Evolutionary conservation across 2,113 vertebrate genomes (phyloP), one percentile per base, ranked within the genome.

Genomic region (Ochotona curzoniae): DNA sequence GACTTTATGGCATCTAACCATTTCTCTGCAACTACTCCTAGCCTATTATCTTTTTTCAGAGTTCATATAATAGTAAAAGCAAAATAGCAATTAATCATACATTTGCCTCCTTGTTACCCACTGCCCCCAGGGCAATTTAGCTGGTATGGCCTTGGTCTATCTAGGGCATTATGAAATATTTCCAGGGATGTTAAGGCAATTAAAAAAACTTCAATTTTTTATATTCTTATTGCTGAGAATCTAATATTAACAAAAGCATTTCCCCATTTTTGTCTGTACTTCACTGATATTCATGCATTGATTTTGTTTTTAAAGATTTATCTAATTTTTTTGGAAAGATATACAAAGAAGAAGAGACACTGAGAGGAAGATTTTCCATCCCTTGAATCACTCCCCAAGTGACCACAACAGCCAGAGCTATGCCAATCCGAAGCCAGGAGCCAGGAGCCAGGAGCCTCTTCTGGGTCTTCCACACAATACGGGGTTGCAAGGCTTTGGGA

Each of bases 21-120:
- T 99, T 99, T 95, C 99, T 98, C 32, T 99, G 98, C 97, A 99
- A 96, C 88, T 96, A 49, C 98, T 98, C 98, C 99, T 99, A 96
- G 98, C 98, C 97, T 99, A 99, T 92, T 98, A 98, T 95, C 0
- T 98, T 99, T 97, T 98, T 97, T 99, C 99, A 98, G 97, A 99
- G 97, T 98, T 98, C 94, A 99, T 99, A 32, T 98, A 98, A 18
- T 97, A 95, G 2, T 98, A 98, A 54, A 97, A 93, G 13, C 79
- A 98, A 98, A 1, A 78, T 28, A 63, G 20, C 1, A 84, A 66
- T 5, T 30, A 64, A 87, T 23, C 97, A 99, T 98, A 97, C 32
- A 99, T 98, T 74, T 98, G 7, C 98, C 98, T 73, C 98, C 98
- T 94, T 98, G 96, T 96, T 97, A 44, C 38, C 38, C 38, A 44